Evolutionary conservation across 2,888 invertebrate genomes (phyloP).

Genomic region (Camponotus fellah): DNA sequence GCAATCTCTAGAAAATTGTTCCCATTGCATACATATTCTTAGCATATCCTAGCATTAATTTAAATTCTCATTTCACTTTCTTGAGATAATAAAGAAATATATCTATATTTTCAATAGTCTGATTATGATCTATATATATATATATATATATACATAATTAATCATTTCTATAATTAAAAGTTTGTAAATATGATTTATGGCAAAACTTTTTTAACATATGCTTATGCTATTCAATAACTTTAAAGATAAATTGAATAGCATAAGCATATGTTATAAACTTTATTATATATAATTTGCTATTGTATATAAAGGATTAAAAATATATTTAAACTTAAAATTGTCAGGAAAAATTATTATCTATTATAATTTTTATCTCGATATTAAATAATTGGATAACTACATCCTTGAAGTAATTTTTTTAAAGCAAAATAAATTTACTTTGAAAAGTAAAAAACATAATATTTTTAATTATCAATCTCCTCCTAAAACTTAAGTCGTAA

Average conservation of each 20-base stretch:
- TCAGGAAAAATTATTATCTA: neutral
- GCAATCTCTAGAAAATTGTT: slow-evolving; percentile 8
- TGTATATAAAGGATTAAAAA: neutral
- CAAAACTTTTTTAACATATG: neutral
- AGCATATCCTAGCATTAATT: neutral
- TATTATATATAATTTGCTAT: neutral
- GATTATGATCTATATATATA: neutral
- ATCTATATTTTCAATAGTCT: neutral
- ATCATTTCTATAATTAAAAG: slow-evolving; percentile 21
- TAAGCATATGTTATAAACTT: no score
- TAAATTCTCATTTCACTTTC: neutral
- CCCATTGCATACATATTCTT: neutral
- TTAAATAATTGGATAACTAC: neutral
- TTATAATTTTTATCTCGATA: neutral
- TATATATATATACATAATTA: neutral
- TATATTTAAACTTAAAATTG: neutral
- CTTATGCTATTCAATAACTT: neutral
- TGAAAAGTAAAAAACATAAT: neutral
- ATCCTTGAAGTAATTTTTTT: neutral
- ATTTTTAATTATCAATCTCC: neutral
- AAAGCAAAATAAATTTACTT: neutral
- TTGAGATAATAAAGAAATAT: neutral
- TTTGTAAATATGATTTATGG: slow-evolving; percentile 1
- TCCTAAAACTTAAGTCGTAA: neutral
- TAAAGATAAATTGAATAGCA: no score